Percentiles rank a stretch among this genome's conserved stretches.
phyloP scores from a whole-genome alignment of 1,140 invertebrate species.

The Procambarus clarkii region DNA sequence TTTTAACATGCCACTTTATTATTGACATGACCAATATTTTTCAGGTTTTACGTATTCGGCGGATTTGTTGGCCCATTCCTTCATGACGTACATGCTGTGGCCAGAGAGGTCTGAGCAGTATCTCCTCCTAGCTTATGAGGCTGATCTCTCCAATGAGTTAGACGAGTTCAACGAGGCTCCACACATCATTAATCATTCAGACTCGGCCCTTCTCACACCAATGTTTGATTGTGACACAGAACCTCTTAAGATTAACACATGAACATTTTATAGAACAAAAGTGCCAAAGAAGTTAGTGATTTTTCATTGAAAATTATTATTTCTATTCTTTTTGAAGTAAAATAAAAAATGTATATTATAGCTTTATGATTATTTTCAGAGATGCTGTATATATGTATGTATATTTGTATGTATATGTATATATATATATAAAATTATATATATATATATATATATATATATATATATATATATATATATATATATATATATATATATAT shows the following conservation, averaged over 20 bases:
- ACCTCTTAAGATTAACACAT: slow-evolving; percentile 40
- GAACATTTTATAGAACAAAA: background rate
- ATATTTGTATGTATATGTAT: no score
- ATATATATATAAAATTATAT: slow-evolving; percentile 16
- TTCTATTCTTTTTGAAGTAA: background rate
- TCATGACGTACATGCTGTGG: slow-evolving; percentile 95
- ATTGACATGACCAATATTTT: background rate
- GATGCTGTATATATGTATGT: background rate
- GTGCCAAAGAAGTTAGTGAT: background rate
- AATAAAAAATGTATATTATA: background rate
- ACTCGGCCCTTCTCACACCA: slow-evolving; percentile 17
- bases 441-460: slow-evolving; percentile 27
- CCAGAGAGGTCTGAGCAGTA: slow-evolving; percentile 93
- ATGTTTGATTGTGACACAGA: slow-evolving; percentile 35
- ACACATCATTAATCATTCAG: slow-evolving; percentile 70
- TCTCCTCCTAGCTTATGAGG: slow-evolving; percentile 84
- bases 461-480: slow-evolving; percentile 30
- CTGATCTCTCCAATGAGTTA: slow-evolving; percentile 86
- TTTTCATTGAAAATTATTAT: background rate
- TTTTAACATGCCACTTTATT: no score
- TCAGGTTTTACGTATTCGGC: slow-evolving; percentile 94
- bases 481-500: background rate
- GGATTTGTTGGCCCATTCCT: slow-evolving; percentile 94
- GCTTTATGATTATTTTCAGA: background rate
- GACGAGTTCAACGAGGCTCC: slow-evolving; percentile 96